A percentile compares a stretch with the other conserved stretches of the same genome.
Conservation (phyloP, 2,888 invertebrate genomes). For the Hirtodrosophila confusa region DNA sequence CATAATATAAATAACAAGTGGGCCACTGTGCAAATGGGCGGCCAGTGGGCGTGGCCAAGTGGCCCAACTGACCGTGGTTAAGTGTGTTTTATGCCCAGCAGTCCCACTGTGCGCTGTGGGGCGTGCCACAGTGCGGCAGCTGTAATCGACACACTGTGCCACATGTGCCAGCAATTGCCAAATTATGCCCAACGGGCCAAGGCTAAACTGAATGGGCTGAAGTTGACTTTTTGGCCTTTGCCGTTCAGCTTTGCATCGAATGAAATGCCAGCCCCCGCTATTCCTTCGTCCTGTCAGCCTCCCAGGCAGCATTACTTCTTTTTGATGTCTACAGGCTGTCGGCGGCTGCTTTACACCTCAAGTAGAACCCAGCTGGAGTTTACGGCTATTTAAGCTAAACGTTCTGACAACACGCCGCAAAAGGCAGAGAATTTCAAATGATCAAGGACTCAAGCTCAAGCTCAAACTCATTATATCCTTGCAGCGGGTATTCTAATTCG, state of each 20-base stretch:
- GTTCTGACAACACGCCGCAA: constrained; percentile 19
- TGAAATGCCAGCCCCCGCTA: background rate
- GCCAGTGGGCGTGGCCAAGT: constrained; percentile 49
- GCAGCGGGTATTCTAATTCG: too few species aligned
- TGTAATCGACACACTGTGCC: constrained; percentile 23
- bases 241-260: constrained; percentile 39
- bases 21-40: constrained; percentile 58
- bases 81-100: constrained; percentile 65
- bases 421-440: background rate
- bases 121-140: constrained; percentile 27
- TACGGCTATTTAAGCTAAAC: constrained; percentile 69
- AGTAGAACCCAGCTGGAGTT: constrained; percentile 45
- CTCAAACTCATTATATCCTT: too few species aligned
- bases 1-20: constrained; percentile 77
- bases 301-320: constrained; percentile 52
- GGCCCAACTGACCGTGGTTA: constrained; percentile 66
- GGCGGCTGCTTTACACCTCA: constrained; percentile 41
- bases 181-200: constrained; percentile 79
- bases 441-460: too few species aligned
- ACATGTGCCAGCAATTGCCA: constrained; percentile 79
- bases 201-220: constrained; percentile 47
- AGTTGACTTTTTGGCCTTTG: constrained; percentile 60
- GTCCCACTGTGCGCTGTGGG: constrained; percentile 9
- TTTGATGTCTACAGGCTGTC: constrained; percentile 40
- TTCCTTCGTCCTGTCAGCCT: constrained; percentile 2